Percentiles rank a stretch among this genome's conserved stretches.
Evolutionary conservation across 2,888 invertebrate species (phyloP).

Genomic region (Andricus curvator): DNA sequence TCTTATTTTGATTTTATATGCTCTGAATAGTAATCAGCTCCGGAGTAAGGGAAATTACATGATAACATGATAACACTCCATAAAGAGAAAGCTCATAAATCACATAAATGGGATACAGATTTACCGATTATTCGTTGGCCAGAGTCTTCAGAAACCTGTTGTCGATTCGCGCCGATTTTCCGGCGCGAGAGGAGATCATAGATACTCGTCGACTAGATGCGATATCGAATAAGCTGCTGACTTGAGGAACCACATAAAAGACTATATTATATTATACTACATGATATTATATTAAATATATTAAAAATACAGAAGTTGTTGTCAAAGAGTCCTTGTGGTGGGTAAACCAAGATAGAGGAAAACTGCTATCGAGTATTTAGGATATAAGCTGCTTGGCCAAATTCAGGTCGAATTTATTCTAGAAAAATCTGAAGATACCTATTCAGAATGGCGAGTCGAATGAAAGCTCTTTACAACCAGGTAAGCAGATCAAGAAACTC

Average conservation of each 20-base stretch:
- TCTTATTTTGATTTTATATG: background rate
- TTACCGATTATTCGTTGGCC: constrained; percentile 17
- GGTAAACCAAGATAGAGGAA: background rate
- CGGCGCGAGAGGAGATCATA: constrained; percentile 38
- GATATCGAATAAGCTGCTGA: constrained; percentile 26
- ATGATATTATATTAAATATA: background rate
- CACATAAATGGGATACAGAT: constrained; percentile 31
- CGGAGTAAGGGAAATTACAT: background rate
- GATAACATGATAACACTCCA: background rate
- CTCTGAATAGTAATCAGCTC: background rate
- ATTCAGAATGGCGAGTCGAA: constrained; percentile 51
- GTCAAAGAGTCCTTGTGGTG: background rate
- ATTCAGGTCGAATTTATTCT: background rate
- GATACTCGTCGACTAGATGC: constrained; percentile 30
- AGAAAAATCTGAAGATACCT: background rate
- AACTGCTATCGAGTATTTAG: background rate
- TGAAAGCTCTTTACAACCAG: constrained; percentile 56
- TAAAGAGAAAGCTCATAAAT: constrained; percentile 23
- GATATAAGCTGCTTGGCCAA: background rate
- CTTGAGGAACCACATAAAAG: background rate
- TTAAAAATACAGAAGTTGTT: background rate
- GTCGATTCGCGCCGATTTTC: constrained; percentile 39
- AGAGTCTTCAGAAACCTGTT: constrained; percentile 32
- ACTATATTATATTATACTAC: background rate
- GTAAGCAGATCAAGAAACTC: constrained; percentile 41